phyloP scores from a whole-genome alignment of 2,888 invertebrate genomes.

The Oligia strigilis region DNA sequence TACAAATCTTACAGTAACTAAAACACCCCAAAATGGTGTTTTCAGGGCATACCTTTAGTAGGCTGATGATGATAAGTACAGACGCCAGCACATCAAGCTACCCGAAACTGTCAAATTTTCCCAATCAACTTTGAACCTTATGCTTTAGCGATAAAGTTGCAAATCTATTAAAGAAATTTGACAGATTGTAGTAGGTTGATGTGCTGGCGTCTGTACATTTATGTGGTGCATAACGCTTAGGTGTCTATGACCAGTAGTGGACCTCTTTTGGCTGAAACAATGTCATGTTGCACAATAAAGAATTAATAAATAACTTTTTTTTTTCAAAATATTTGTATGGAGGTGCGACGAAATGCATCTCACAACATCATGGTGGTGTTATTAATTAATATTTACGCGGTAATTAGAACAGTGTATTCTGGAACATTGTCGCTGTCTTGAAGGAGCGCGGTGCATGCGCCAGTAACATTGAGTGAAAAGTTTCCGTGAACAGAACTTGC shows the following conservation, averaged over 20 bases:
- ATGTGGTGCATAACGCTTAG: too few relatives aligned
- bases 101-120: too few relatives aligned
- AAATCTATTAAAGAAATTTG: too few relatives aligned
- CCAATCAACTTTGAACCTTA: too few relatives aligned
- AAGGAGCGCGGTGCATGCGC: background rate
- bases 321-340: conserved; percentile 28
- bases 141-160: too few relatives aligned
- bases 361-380: background rate
- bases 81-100: too few relatives aligned
- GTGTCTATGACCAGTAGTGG: too few relatives aligned
- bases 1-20: too few relatives aligned
- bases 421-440: conserved; percentile 5
- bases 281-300: background rate
- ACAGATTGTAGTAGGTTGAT: too few relatives aligned
- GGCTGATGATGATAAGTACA: too few relatives aligned
- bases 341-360: background rate
- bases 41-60: background rate
- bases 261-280: too few relatives aligned
- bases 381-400: conserved; percentile 40
- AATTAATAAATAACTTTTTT: background rate
- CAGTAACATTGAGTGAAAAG: conserved; percentile 7
- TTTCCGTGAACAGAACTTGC: background rate
- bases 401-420: conserved; percentile 16
- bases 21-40: background rate
- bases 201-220: too few relatives aligned